Evolutionary conservation across 2,888 invertebrate genomes (phyloP).

Genomic region (Deilephila porcellus): DNA sequence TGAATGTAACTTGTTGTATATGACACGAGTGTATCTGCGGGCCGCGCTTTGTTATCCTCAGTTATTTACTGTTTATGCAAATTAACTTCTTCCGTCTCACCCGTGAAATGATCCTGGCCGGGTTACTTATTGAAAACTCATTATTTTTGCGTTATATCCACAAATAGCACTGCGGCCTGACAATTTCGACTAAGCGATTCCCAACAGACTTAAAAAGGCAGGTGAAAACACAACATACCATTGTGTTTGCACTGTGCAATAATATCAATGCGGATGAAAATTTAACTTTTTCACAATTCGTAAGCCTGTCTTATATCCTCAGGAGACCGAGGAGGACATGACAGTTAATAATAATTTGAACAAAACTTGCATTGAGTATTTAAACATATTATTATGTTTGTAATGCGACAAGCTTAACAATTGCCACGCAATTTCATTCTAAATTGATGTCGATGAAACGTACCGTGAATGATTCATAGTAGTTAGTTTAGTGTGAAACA

Average conservation of each 20-base stretch:
- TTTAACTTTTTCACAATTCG: no score
- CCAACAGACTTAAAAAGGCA: conserved; percentile 32
- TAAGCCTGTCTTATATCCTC: no score
- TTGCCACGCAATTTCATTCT: conserved; percentile 9
- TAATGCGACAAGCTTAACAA: not conserved
- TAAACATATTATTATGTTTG: not conserved
- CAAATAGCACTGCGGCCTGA: not conserved
- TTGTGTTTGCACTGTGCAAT: conserved; percentile 39
- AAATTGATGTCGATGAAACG: conserved; percentile 23
- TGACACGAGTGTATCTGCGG: conserved; percentile 59
- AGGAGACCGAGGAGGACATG: no score
- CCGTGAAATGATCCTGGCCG: conserved; percentile 45
- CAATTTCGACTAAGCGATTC: conserved; percentile 17
- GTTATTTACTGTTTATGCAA: conserved; percentile 78
- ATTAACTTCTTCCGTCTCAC: conserved; percentile 59
- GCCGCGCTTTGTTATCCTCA: conserved; percentile 66
- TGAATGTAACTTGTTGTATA: conserved; percentile 49
- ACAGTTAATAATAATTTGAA: no score
- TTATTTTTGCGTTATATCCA: conserved; percentile 7
- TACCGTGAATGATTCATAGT: conserved; percentile 24
- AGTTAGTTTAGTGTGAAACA: conserved; percentile 39
- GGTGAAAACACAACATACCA: conserved; percentile 40
- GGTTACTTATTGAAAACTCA: conserved; percentile 26
- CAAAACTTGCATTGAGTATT: not conserved
- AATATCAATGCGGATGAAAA: no score